Percentiles rank a stretch among this genome's conserved stretches.
phyloP scores from a whole-genome alignment of 2,888 invertebrate species.

The Linnaemya tessellans region DNA sequence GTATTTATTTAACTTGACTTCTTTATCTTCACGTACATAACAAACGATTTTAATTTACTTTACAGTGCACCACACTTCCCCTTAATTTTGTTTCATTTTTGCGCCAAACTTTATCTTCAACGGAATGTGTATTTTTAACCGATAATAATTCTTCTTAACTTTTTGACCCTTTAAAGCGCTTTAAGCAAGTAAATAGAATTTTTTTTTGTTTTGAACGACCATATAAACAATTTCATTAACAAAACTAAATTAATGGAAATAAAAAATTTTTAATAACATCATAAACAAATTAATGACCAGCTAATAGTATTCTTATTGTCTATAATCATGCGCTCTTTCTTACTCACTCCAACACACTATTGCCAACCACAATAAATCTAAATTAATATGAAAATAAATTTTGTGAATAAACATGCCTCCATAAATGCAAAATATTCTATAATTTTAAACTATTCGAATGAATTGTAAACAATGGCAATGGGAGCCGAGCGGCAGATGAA shows the following conservation, averaged over 20 bases:
- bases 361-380: slow-evolving; percentile 30
- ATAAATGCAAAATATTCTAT: neutral
- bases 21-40: no score
- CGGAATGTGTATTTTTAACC: neutral
- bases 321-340: neutral
- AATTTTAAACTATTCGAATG: neutral
- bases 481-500: slow-evolving; percentile 1
- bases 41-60: no score
- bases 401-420: slow-evolving; percentile 33
- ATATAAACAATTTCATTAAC: slow-evolving; percentile 14
- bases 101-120: neutral
- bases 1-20: no score
- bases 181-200: slow-evolving; percentile 7
- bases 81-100: neutral
- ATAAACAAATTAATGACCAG: slow-evolving; percentile 12
- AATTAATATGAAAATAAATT: slow-evolving; percentile 52
- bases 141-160: neutral
- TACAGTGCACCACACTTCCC: no score
- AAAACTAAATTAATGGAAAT: slow-evolving; percentile 1
- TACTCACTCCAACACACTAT: neutral
- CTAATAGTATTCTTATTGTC: neutral
- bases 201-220: neutral
- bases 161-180: neutral
- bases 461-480: slow-evolving; percentile 29
- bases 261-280: neutral